Percentiles rank a stretch among this genome's conserved stretches.
These are phyloP conservation scores for Calidris pygmaea DNA, from an alignment of 2,113 vertebrate genomes.

Conservation along the genomic window DNA sequence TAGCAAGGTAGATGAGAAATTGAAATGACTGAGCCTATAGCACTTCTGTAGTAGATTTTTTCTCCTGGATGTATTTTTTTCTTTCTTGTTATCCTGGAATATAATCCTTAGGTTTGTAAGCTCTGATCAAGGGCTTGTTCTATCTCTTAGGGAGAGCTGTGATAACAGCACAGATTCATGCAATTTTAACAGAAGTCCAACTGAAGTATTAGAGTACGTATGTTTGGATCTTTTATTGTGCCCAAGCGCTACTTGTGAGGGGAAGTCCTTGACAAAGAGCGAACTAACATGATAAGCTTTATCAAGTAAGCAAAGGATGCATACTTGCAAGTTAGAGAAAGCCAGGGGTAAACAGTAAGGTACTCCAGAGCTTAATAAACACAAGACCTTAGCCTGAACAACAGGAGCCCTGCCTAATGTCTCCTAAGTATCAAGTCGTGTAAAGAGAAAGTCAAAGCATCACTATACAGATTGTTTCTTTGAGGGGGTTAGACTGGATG, in stretches of 20 bases:
- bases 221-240: neutral
- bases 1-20: neutral
- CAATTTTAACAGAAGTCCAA: neutral
- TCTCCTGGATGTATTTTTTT: neutral
- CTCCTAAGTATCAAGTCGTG: neutral
- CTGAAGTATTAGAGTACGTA: neutral
- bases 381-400: neutral
- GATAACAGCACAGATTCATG: neutral
- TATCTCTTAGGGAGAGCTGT: neutral
- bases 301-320: neutral
- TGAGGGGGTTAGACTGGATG: slow-evolving; percentile 33
- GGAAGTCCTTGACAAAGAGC: neutral
- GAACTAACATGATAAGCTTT: neutral
- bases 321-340: neutral
- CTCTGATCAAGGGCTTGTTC: neutral
- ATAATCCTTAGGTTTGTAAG: neutral
- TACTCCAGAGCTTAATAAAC: neutral
- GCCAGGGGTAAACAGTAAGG: neutral
- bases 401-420: neutral
- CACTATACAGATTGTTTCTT: neutral
- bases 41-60: neutral
- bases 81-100: neutral
- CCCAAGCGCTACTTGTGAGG: neutral
- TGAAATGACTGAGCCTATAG: neutral
- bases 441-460: neutral